Evolutionary conservation across 2,797 vertebrate genomes (phyloP).

Genomic region (Siniperca scherzeri): DNA sequence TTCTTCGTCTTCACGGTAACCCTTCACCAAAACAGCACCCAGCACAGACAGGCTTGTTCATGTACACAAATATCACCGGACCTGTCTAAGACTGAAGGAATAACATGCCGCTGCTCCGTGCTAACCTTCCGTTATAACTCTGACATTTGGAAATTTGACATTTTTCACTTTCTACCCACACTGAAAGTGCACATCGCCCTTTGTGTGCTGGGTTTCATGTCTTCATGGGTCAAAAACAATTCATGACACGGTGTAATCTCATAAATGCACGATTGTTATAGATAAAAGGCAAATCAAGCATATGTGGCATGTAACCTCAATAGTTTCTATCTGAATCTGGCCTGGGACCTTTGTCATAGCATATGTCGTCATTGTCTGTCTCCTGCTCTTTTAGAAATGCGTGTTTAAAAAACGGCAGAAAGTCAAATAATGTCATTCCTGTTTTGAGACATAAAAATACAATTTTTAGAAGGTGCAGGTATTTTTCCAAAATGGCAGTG

Average conservation of each 20-base stretch:
- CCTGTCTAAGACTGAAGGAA: constrained; percentile 39
- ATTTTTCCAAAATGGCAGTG: background rate
- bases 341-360: background rate
- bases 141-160: constrained; percentile 67
- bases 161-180: constrained; percentile 41
- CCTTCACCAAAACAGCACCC: constrained; percentile 27
- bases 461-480: background rate
- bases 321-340: constrained; percentile 1
- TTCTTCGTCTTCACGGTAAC: constrained; percentile 3
- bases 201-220: constrained; percentile 12
- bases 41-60: constrained; percentile 27
- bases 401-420: background rate
- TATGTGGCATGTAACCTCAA: background rate
- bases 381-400: background rate
- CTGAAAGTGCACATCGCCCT: constrained; percentile 4
- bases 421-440: background rate
- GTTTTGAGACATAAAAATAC: background rate
- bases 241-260: background rate
- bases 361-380: background rate
- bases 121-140: constrained; percentile 43
- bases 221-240: constrained; percentile 29
- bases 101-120: constrained; percentile 14
- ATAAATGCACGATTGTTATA: constrained; percentile 9
- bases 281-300: constrained; percentile 6
- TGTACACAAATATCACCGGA: constrained; percentile 45